A percentile compares a stretch with the other conserved stretches of the same genome.
These are phyloP conservation scores for Vulpes lagopus DNA, from an alignment of 2,113 vertebrate species.

Conservation along the genomic window DNA sequence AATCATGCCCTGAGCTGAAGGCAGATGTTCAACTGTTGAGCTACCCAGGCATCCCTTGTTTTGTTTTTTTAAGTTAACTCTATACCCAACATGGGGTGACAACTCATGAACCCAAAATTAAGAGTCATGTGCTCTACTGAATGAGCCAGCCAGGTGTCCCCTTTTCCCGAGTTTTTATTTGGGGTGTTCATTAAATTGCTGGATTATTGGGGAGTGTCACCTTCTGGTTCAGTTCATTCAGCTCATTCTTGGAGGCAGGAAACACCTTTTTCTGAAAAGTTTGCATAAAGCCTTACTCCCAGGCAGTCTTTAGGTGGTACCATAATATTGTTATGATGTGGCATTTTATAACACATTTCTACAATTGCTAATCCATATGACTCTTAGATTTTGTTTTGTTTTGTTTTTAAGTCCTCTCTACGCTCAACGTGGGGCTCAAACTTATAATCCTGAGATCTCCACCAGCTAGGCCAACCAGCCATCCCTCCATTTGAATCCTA, in stretches of 20 bases:
- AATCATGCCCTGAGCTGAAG: neutral
- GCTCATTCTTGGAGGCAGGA: neutral
- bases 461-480: neutral
- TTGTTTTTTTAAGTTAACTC: neutral
- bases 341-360: neutral
- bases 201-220: neutral
- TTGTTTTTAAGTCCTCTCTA: neutral
- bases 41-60: neutral
- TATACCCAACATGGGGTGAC: neutral
- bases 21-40: neutral
- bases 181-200: neutral
- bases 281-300: neutral
- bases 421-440: neutral
- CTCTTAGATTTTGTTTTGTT: neutral
- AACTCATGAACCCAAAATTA: neutral
- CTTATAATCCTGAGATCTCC: neutral
- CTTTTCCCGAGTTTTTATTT: neutral
- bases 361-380: neutral
- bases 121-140: neutral
- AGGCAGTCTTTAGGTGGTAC: neutral
- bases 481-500: neutral
- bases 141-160: neutral
- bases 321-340: neutral
- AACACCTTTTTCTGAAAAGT: neutral
- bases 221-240: conserved; percentile 5